A percentile compares a stretch with the other conserved stretches of the same genome.
phyloP scores from a whole-genome alignment of 2,888 invertebrate genomes.

The Panopea generosa region DNA sequence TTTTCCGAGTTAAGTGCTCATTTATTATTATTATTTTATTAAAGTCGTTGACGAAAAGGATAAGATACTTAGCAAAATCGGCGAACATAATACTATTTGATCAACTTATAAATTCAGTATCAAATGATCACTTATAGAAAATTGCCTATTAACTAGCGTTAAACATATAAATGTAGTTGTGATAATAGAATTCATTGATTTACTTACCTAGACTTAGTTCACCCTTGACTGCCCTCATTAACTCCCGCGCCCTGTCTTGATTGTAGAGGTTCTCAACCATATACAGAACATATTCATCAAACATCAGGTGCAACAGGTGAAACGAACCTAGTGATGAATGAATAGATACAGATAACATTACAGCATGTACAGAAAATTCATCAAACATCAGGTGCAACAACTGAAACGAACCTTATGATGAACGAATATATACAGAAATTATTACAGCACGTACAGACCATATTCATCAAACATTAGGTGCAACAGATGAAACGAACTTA shows the following conservation, averaged over 20 bases:
- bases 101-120: no score
- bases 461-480: conserved; percentile 86
- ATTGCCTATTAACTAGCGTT: no score
- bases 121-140: no score
- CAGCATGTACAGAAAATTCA: conserved; percentile 85
- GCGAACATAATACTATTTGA: no score
- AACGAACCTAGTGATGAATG: conserved; percentile 84
- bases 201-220: conserved; percentile 57
- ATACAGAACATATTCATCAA: conserved; percentile 86
- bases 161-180: no score
- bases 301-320: conserved; percentile 86
- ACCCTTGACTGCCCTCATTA: conserved; percentile 83
- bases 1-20: no score
- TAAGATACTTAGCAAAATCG: no score
- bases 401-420: conserved; percentile 85
- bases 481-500: conserved; percentile 86
- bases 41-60: no score
- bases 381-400: conserved; percentile 86
- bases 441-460: conserved; percentile 85
- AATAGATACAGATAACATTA: not conserved
- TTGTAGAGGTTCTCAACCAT: conserved; percentile 85
- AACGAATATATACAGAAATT: conserved; percentile 1
- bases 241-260: conserved; percentile 84
- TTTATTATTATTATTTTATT: no score
- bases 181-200: no score